Evolutionary conservation across 1,140 invertebrate species (phyloP).

Genomic region (Tigriopus japonicus): DNA sequence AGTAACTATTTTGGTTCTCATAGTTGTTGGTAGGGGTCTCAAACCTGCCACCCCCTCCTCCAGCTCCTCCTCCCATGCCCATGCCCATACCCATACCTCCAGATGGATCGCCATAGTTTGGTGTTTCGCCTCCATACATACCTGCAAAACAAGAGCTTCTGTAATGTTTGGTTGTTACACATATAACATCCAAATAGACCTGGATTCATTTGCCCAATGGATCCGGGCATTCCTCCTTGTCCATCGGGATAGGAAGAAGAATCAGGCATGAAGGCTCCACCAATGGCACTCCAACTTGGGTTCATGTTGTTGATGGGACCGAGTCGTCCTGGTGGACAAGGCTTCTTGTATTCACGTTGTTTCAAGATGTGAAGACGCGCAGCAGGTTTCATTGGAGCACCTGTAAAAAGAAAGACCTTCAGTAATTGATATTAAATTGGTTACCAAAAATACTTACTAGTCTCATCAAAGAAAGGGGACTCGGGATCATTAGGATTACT

Average conservation of each 20-base stretch:
- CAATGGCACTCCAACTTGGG: not conserved
- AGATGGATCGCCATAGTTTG: no score
- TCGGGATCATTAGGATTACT: constrained; percentile 64
- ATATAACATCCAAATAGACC: no score
- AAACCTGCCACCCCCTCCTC: no score
- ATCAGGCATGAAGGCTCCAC: not conserved
- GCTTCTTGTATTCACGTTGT: constrained; percentile 46
- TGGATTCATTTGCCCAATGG: not conserved
- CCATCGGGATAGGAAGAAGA: not conserved
- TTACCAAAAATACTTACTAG: constrained; percentile 13
- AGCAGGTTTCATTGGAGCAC: constrained; percentile 53
- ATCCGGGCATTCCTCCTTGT: not conserved
- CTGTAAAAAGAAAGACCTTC: constrained; percentile 21
- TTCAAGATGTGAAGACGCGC: constrained; percentile 49
- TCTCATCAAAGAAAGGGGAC: constrained; percentile 74
- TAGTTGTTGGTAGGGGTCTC: no score
- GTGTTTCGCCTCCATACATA: not conserved
- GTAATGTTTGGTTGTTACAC: no score
- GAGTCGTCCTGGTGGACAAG: constrained; percentile 37
- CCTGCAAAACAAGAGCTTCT: not conserved
- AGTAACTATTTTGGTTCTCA: no score
- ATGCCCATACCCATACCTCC: no score
- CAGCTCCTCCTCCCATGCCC: no score
- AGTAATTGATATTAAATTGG: no score
- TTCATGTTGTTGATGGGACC: not conserved